phyloP scores from a whole-genome alignment of 2,888 invertebrate genomes.

The Apamea sordens region DNA sequence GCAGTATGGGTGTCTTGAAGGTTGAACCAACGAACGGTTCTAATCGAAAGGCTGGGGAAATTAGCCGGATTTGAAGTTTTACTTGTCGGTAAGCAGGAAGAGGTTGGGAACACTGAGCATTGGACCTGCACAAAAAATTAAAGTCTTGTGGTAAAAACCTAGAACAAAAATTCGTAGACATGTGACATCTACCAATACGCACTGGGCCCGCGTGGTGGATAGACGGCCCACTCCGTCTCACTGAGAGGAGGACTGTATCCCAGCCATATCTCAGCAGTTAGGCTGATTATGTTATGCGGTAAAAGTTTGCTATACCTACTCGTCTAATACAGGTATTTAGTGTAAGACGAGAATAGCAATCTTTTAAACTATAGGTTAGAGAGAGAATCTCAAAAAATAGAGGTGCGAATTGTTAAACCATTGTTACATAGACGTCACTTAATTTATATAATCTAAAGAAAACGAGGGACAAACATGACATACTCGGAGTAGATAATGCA shows the following conservation, averaged over 20 bases:
- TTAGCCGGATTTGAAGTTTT: constrained; percentile 5
- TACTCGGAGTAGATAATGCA: neutral
- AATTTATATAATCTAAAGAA: constrained; percentile 5
- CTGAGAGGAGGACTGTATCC: too few relatives aligned
- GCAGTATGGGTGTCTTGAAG: constrained; percentile 58
- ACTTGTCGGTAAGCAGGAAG: neutral
- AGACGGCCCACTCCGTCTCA: too few relatives aligned
- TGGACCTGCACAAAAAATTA: neutral
- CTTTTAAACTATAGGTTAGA: neutral
- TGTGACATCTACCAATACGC: too few relatives aligned
- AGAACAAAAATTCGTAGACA: too few relatives aligned
- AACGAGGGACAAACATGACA: constrained; percentile 6
- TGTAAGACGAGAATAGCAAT: too few relatives aligned
- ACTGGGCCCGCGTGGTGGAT: too few relatives aligned
- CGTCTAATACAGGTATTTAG: neutral
- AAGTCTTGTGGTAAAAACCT: neutral
- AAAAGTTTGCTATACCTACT: neutral
- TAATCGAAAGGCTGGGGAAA: constrained; percentile 34
- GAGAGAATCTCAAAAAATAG: neutral
- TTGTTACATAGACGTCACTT: neutral
- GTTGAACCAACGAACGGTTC: constrained; percentile 38
- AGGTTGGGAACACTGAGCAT: neutral
- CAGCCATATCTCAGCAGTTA: too few relatives aligned
- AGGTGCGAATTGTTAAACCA: neutral
- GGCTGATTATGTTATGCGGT: neutral